Base-by-base conservation (phyloP, 2,888 invertebrate genomes). In the Platerodrilus igneus region DNA sequence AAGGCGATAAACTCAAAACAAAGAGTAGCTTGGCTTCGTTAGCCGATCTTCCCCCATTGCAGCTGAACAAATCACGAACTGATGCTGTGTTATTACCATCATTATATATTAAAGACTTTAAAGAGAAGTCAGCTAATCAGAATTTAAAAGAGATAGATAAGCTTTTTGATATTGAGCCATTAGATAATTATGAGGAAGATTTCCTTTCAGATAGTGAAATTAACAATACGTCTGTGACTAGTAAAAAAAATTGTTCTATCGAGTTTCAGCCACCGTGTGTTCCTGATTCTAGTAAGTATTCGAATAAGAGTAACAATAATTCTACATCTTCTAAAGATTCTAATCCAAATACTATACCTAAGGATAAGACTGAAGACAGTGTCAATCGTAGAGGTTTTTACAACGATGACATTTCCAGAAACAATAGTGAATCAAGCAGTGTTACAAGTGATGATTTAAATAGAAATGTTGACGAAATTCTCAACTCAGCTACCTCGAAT, bases 101-200 rank as follows among this genome's bases (percentile, higher is more conserved):
- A 5, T 47, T 65, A 16, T 66, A 66, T 34, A 63, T 50, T 16
- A 66, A 63, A 44, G 66, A 66, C 40, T 63, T 62, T 43, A 62
- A 60, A 37, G 62, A 64, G 19, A 64, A 60, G 48, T 51, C 56
- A 2, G 9, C 8, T 2, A 43, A 34, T 38, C 37, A 34, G 8
- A 59, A 53, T 39, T 35, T 53, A 22, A 58, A 54, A 35, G 64
- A 64, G 18, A 45, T 60, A n/a, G 63, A 65, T 42, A 60, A 60
- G 41, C 40, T 63, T 23, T 61, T 64, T 37, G 59, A 61, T 36
- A 53, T 59, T 32, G 60, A 60, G 37, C 43, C 52, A 9, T 33
- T 57, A 17, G 60, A 58, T 38, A 63, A 64, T 39, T 67, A 66
- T 38, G 66, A 67, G 48, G 66, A 67, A 50, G 66, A 67, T 53